These are phyloP conservation scores for Strongylocentrotus purpuratus DNA, from an alignment of 35 echinoderm and acorn worm genomes.

Conservation along the genomic window DNA sequence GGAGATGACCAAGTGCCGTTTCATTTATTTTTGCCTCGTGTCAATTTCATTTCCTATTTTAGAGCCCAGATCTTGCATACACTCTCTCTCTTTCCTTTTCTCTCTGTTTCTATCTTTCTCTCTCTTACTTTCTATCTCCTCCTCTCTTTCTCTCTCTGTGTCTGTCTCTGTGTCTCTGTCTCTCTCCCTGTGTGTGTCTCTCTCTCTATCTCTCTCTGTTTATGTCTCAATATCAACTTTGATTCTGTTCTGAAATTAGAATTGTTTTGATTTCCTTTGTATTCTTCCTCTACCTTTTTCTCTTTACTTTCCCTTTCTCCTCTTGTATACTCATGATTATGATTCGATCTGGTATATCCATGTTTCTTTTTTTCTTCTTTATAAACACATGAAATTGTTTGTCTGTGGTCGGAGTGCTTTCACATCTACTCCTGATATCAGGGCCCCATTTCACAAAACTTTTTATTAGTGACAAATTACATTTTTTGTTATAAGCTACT, in stretches of 20 bases:
- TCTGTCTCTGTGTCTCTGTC: neutral
- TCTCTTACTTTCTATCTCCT: neutral
- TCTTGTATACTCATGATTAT: no score
- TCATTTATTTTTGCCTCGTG: neutral
- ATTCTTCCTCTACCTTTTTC: no score
- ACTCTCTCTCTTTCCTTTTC: neutral
- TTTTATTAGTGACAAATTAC: no score
- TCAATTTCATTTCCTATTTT: neutral
- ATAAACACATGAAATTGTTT: no score
- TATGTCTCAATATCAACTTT: neutral
- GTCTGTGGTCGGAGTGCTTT: neutral
- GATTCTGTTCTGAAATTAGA: no score
- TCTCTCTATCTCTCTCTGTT: neutral
- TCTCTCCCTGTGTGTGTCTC: neutral
- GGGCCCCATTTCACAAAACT: no score
- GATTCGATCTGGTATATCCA: no score
- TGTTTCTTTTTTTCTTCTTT: no score
- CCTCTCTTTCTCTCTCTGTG: neutral
- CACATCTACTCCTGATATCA: neutral
- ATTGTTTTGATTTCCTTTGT: no score
- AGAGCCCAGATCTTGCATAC: neutral
- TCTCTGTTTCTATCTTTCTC: neutral
- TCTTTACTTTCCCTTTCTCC: no score
- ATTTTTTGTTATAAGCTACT: no score
- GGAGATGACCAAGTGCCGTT: neutral